Percentiles rank a stretch among this genome's conserved stretches.
Conservation (phyloP, 2,888 invertebrate genomes). For the Euspilapteryx auroguttella region DNA sequence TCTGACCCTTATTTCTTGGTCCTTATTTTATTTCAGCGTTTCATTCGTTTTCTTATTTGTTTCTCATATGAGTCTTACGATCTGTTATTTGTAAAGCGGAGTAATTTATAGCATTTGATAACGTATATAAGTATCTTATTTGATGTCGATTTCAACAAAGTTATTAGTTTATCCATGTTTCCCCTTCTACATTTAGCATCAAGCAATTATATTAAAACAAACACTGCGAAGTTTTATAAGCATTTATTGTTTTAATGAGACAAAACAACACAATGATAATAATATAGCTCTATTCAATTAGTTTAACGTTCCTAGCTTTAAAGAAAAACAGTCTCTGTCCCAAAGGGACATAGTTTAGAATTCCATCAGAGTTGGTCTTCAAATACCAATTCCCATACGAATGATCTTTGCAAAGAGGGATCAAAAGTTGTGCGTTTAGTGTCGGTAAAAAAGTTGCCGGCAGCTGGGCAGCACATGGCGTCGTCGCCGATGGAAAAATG, state of each 20-base stretch:
- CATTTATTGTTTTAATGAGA: neutral
- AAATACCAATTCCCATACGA: slow-evolving; percentile 49
- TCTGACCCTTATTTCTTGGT: too few relatives aligned
- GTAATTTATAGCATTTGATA: too few relatives aligned
- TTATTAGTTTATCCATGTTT: too few relatives aligned
- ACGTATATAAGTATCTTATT: too few relatives aligned
- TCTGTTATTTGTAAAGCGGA: too few relatives aligned
- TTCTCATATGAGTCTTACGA: too few relatives aligned
- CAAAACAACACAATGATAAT: too few relatives aligned
- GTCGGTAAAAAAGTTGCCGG: slow-evolving; percentile 46
- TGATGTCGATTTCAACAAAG: too few relatives aligned
- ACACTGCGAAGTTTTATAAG: neutral
- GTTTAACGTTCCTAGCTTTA: neutral
- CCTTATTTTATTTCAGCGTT: too few relatives aligned
- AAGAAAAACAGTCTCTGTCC: slow-evolving; percentile 18
- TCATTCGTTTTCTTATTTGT: too few relatives aligned
- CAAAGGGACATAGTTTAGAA: slow-evolving; percentile 22
- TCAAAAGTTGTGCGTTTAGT: slow-evolving; percentile 31
- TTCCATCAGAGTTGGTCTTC: slow-evolving; percentile 17
- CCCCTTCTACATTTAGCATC: too few relatives aligned
- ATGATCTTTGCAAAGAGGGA: slow-evolving; percentile 49
- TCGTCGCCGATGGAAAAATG: slow-evolving; percentile 21
- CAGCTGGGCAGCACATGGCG: slow-evolving; percentile 53
- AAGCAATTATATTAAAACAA: too few relatives aligned
- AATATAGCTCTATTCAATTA: neutral